Evolutionary conservation across 2,797 vertebrate species (phyloP), one percentile per base, ranked within the genome.

Genomic region (Acanthopagrus latus): DNA sequence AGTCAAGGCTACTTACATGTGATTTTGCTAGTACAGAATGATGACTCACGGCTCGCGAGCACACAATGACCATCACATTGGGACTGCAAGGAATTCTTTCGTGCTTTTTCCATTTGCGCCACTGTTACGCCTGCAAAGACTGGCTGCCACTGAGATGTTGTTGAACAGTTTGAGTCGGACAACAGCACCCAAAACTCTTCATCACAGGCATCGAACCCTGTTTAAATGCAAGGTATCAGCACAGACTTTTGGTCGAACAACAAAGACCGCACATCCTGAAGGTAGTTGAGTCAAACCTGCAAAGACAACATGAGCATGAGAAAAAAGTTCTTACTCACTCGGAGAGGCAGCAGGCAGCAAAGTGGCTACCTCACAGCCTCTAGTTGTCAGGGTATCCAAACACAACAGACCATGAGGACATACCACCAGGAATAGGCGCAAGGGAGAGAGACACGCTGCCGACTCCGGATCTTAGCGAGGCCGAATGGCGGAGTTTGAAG

Each of bases 311-410:
- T 33, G 51, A 82, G 80, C 65, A 76, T 25, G 74, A 81, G 75
- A 89, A 89, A 89, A 38, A 93, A 92, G 91, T 93, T 93, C 68
- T 43, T 67, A 91, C 86, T 89, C 89, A 89, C 87, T 91, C 87
- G 79, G 77, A 85, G 78, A 78, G 79, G 78, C 80, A 43, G 86
- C 88, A 74, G 85, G 50, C 87, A 81, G 86, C 79, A 89, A 83
- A 88, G 86, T 62, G 77, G 87, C 86, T 90, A 89, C 86, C 86
- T 89, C 86, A 88, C 77, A 56, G 92, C 85, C 86, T 86, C 74
- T 74, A 90, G 93, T 95, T 93, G 93, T 94, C 95, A 95, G 90
- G 93, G 93, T 84, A 93, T 92, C 92, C 90, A 93, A 93, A 95
- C 92, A 93, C 89, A 93, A 93, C 93, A 94, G 78, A 90, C 84